phyloP scores from a whole-genome alignment of 2,797 vertebrate genomes.

The Parauchenoglanis ngamensis region DNA sequence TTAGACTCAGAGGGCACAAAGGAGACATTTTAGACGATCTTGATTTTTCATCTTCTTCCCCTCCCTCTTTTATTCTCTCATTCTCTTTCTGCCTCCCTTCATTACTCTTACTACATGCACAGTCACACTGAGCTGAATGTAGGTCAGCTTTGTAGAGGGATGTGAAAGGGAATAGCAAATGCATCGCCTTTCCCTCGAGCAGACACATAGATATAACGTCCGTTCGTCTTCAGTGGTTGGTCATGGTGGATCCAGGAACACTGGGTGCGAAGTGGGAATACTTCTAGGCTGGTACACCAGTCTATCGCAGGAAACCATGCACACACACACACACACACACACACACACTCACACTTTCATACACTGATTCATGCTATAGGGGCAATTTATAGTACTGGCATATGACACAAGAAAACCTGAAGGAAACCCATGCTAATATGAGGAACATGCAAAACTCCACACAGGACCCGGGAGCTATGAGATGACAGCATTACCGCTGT shows the following conservation, averaged over 20 bases:
- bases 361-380: neutral
- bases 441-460: neutral
- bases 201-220: neutral
- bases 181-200: neutral
- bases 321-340: neutral
- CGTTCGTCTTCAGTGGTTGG: neutral
- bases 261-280: neutral
- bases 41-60: slow-evolving; percentile 38
- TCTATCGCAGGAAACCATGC: neutral
- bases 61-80: slow-evolving; percentile 18
- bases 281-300: neutral
- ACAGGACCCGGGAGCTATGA: neutral
- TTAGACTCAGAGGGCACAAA: slow-evolving; percentile 17
- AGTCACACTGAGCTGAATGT: slow-evolving; percentile 62
- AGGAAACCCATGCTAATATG: neutral
- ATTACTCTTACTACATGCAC: slow-evolving; percentile 22
- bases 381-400: neutral
- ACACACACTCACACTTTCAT: neutral
- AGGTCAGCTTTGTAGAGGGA: slow-evolving; percentile 71
- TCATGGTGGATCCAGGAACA: neutral
- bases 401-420: neutral
- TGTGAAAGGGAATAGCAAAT: slow-evolving; percentile 70
- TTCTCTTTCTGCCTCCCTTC: slow-evolving; percentile 45
- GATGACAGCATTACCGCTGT: neutral
- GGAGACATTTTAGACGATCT: slow-evolving; percentile 48